Evolutionary conservation across 2,888 invertebrate genomes (phyloP), one percentile per base, ranked within the genome.

Genomic region (Acholoe squamosa): DNA sequence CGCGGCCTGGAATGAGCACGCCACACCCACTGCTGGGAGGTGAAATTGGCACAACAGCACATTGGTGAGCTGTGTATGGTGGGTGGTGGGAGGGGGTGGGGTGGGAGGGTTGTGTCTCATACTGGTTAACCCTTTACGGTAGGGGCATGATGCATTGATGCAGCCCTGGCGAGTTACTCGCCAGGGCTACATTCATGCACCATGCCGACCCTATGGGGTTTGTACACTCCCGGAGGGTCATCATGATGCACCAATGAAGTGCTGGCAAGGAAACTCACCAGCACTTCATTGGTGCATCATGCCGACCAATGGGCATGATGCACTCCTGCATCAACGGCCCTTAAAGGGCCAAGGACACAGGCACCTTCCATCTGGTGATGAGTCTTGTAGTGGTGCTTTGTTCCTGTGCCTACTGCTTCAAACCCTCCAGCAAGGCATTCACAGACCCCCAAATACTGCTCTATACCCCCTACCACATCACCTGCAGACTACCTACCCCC

Each of bases 21-120:
- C 54, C 52, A 33, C 25, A n/a, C 89, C 61, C 61, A 67, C 89
- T 89, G 89, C 67, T 89, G 89, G 12, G 89, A 89, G 67, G 67
- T 33, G 43, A 67, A 89, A 89, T 89, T 89, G 89, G 56, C 54
- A 33, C 31, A 89, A 67, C 89, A 67, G 54, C 31, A 25, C 19
- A 19, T 16, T 34, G 43, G 1, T 19, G 80, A 5, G 16, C 3
- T 25, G 71, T n/a, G 28, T 25, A 3, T 3, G 71, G 71, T 3
- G 25, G 7, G 25, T 14, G 80, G 80, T 43, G 80, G 43, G 43
- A 25, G 33, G 80, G 22, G 80, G 80, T 34, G 33, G 33, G 80
- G 43, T 34, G 80, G 80, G 80, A 10, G 43, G 43, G 80, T 19
- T 34, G 80, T 16, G 43, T 16, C 34, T 80, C 34, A 19, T 14